phyloP scores from a whole-genome alignment of 2,888 invertebrate genomes.

The Dynastes grantii region DNA sequence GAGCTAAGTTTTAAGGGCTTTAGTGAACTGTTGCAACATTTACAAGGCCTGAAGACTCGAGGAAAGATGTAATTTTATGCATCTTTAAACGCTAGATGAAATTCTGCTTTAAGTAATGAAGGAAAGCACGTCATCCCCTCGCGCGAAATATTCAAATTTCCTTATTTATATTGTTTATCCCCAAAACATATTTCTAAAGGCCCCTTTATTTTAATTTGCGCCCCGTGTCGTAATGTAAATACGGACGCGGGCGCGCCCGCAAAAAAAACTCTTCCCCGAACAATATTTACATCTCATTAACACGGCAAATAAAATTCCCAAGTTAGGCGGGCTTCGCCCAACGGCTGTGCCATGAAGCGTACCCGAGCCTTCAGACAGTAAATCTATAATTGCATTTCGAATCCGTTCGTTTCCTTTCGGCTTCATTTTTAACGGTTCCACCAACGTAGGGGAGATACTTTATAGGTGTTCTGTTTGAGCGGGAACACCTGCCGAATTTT shows the following conservation, averaged over 20 bases:
- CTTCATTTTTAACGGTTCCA: constrained; percentile 21
- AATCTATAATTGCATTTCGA: constrained; percentile 28
- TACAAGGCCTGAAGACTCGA: no score
- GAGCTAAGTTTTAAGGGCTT: no score
- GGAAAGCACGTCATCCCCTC: no score
- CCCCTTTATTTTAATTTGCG: not conserved
- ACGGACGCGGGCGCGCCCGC: not conserved
- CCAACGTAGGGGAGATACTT: no score
- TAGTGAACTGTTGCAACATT: no score
- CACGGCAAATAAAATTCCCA: constrained; percentile 22
- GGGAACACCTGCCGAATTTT: no score
- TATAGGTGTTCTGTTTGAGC: no score
- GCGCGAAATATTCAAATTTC: not conserved
- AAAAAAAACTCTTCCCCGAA: constrained; percentile 2
- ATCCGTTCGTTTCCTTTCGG: not conserved
- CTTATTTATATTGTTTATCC: not conserved
- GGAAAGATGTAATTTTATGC: no score
- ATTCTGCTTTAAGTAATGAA: no score
- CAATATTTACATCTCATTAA: constrained; percentile 38
- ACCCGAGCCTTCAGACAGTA: constrained; percentile 24
- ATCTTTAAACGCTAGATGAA: no score
- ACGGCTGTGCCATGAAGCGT: not conserved
- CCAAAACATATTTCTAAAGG: not conserved
- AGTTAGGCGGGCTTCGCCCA: not conserved
- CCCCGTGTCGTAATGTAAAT: constrained; percentile 10